phyloP scores from a whole-genome alignment of 1,140 invertebrate genomes.

The Hyles euphorbiae region DNA sequence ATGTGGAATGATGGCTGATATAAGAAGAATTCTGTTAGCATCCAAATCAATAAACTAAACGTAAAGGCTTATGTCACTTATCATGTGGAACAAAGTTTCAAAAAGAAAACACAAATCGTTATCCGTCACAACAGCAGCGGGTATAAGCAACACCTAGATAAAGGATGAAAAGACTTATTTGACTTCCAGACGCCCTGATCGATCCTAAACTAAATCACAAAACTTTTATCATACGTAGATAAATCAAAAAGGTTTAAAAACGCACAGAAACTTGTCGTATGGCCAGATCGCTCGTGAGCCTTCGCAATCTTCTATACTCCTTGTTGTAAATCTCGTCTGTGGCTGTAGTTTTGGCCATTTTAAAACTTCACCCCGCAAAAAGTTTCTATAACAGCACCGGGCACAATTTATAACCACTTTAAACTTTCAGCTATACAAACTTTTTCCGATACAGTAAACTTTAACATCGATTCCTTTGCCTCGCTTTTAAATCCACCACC shows the following conservation, averaged over 20 bases:
- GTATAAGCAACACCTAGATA: no score
- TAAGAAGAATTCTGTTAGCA: no score
- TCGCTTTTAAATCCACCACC: constrained; percentile 10
- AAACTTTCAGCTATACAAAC: constrained; percentile 25
- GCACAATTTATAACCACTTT: constrained; percentile 1
- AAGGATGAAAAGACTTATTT: no score
- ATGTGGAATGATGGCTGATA: no score
- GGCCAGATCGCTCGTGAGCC: constrained; percentile 79
- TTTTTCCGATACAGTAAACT: constrained; percentile 29
- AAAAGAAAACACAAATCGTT: no score
- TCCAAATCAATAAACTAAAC: no score
- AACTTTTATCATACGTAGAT: neutral
- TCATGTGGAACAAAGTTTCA: no score
- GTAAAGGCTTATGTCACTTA: no score
- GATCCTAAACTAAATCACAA: neutral
- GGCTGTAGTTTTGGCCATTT: constrained; percentile 40
- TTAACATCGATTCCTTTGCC: constrained; percentile 16
- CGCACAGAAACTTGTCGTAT: constrained; percentile 77
- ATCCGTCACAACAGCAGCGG: no score
- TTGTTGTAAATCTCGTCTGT: constrained; percentile 77
- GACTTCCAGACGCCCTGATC: no score
- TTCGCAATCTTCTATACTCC: constrained; percentile 79
- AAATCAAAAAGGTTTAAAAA: constrained; percentile 27
- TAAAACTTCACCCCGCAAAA: constrained; percentile 5
- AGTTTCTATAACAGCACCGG: neutral